Evolutionary conservation across 1,140 invertebrate species (phyloP), one percentile per base, ranked within the genome.

Genomic region (Hycleus cichorii): DNA sequence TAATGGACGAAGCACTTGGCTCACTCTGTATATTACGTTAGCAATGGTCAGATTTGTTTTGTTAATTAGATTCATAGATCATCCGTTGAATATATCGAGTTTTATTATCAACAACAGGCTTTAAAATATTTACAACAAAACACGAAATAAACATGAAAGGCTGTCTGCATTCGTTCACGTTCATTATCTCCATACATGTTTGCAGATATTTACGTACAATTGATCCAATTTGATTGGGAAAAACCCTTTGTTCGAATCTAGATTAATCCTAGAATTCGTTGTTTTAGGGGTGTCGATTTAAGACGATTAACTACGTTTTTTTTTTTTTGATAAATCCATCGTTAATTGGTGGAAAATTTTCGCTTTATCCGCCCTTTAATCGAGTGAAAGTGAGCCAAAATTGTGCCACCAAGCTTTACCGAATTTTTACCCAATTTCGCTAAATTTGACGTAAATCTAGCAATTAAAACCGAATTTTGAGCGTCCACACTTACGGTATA

Each of bases 121-220:
- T 55, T 32, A 32, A 60, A 60, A 57, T 60, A 57, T 60, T 56
- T 52, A 60, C 55, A 60, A 60, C 58, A 60, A 60, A 60, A 53
- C 27, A 54, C 52, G 50, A 60, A 51, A 57, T 48, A 46, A 32
- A 32, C 52, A 51, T 56, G 42, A 58, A 58, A 58, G 49, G 49
- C 44, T 49, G 42, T 42, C 39, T 59, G 58, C 50, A 53, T 59
- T 54, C 18, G 43, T 24, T 43, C 40, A 55, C 18, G 46, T 18
- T 59, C 51, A 49, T 59, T 59, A 58, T 39, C n/a, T 32, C 38
- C 25, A 27, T 40, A 49, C 51, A 53, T 5, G 44, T 49, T 39
- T 43, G 44, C n/a, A 49, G 8, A 53, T 10, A 10, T 53, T 8
- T 8, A 46, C 3, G 7, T 6, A 54, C 11, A 38, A 26, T 46